phyloP scores from a whole-genome alignment of 2,113 vertebrate genomes.

The Butorides virescens region DNA sequence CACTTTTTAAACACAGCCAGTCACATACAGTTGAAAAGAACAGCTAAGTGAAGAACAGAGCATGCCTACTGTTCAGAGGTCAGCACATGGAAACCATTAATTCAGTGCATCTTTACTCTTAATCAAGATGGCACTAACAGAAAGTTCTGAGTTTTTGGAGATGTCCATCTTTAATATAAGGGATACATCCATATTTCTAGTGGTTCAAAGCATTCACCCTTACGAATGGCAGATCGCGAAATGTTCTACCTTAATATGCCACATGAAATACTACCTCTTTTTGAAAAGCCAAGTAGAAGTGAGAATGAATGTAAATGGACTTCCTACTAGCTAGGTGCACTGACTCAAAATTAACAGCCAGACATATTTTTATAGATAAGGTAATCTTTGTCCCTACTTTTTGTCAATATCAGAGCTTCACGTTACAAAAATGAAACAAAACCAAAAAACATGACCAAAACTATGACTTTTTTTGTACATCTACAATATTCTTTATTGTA shows the following conservation, averaged over 20 bases:
- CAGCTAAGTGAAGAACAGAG: not conserved
- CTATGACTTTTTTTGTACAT: not conserved
- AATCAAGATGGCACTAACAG: not conserved
- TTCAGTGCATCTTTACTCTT: not conserved
- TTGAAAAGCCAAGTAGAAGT: not conserved
- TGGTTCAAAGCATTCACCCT: not conserved
- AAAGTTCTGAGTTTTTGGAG: not conserved
- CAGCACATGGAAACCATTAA: not conserved
- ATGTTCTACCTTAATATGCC: not conserved
- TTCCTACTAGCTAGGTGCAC: not conserved
- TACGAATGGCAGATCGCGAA: not conserved
- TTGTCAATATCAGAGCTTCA: not conserved
- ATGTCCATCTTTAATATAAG: not conserved
- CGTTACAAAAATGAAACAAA: not conserved
- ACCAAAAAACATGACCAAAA: not conserved
- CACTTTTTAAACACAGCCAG: not conserved
- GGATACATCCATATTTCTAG: not conserved
- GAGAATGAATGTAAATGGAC: not conserved
- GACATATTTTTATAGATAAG: not conserved
- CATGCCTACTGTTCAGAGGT: not conserved
- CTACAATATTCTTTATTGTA: not conserved
- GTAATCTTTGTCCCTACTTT: not conserved
- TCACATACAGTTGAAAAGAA: not conserved
- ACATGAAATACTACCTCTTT: not conserved
- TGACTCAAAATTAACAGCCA: not conserved